Base-by-base conservation (phyloP, 2,113 vertebrate species). In the Heliornis fulica region DNA sequence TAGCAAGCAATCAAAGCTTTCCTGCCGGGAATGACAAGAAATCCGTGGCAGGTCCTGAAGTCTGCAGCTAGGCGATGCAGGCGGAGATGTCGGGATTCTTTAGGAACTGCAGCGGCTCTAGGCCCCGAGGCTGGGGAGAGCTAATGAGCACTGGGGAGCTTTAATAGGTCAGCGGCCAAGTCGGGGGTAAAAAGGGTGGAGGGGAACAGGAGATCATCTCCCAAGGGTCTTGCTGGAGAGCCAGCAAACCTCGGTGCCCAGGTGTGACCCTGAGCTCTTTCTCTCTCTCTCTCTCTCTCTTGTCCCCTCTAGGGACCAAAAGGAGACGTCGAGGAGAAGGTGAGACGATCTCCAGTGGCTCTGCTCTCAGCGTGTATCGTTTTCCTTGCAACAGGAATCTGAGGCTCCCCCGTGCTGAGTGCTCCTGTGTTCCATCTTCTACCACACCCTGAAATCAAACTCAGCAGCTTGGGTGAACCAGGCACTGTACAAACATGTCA, bases 371-470 rank as follows among this genome's bases (percentile, higher is more conserved):
- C 23, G 2, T 29, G 70, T 34, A 64, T 77, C 10, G 1, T 74
- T 71, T 45, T 56, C 57, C 13, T 13, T 34, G 70, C 41, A 85
- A 54, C 61, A 10, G 18, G 15, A 66, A 68, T 31, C 65, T 60
- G 71, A 90, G 59, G 86, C 86, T 94, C 83, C 71, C 82, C 48
- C 2, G 6, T 1, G 15, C 88, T 11, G 50, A 78, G 40, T 7
- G 20, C 60, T 91, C 15, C 83, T 51, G 82, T 86, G 96, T 96
- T 94, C 97, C 97, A 96, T 97, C 97, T 61, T 4, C 90, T 93
- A 97, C 98, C 98, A 98, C 98, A 95, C 97, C 98, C 98, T 97
- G 94, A 98, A 98, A 97, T 98, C 98, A 97, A 97, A 97, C 98
- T 98, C 92, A 8, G 72, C 83, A 95, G 97, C 90, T 98, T 70